Evolutionary conservation across 2,113 vertebrate genomes (phyloP).

Genomic region (Rattus rattus): DNA sequence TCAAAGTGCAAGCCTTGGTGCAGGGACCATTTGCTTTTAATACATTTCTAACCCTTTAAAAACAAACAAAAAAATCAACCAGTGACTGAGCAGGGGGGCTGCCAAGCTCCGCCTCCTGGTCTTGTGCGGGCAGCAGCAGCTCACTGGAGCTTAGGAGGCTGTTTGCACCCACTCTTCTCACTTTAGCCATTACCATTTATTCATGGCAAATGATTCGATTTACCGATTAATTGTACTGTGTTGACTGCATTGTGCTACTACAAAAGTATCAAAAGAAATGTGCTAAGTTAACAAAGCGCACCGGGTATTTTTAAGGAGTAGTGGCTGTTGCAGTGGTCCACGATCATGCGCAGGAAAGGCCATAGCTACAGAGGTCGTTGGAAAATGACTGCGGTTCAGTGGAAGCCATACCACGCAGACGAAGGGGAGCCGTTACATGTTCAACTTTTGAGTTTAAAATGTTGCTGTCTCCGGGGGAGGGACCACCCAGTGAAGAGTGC

Average conservation of each 20-base stretch:
- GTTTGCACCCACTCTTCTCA: background rate
- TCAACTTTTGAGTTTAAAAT: background rate
- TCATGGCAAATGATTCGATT: slow-evolving; percentile 31
- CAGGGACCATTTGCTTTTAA: background rate
- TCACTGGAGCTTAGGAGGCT: background rate
- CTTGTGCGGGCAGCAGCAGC: background rate
- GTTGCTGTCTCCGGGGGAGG: background rate
- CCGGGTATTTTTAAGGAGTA: background rate
- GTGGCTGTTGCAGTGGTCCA: background rate
- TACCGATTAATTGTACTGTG: background rate
- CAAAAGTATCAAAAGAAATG: slow-evolving; percentile 55
- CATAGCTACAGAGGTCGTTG: background rate
- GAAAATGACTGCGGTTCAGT: background rate
- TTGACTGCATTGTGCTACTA: background rate
- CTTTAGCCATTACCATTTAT: slow-evolving; percentile 31
- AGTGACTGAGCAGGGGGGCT: background rate
- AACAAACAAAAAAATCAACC: background rate
- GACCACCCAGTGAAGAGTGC: background rate
- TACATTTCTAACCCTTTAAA: background rate
- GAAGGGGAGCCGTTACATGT: background rate
- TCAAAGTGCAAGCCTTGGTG: background rate
- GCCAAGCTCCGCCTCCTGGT: background rate
- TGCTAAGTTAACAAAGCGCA: background rate
- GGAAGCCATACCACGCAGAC: background rate
- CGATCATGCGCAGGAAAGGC: background rate